These are phyloP conservation scores for Mythimna vitellina DNA, from an alignment of 2,888 invertebrate species.

Conservation along the genomic window DNA sequence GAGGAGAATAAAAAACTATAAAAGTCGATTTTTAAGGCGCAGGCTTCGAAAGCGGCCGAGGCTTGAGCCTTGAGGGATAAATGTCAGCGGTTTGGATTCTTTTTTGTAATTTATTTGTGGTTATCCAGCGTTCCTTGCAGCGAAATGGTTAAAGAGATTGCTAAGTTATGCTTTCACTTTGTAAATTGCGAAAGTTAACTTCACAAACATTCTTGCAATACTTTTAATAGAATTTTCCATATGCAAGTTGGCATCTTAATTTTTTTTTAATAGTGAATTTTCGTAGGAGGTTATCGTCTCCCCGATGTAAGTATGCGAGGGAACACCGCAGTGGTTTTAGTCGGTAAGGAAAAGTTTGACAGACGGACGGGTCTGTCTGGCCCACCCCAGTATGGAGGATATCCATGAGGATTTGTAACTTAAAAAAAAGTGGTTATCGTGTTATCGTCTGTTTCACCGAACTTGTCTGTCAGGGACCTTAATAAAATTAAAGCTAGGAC, in stretches of 20 bases:
- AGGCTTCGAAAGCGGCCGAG: slow-evolving; percentile 47
- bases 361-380: no score
- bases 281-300: no score
- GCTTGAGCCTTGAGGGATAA: slow-evolving; percentile 65
- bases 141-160: slow-evolving; percentile 12
- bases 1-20: slow-evolving; percentile 66
- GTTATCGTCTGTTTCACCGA: no score
- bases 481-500: no score
- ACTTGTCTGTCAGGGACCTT: no score
- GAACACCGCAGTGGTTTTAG: no score
- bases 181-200: slow-evolving; percentile 8
- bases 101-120: slow-evolving; percentile 69
- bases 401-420: no score
- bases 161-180: slow-evolving; percentile 32
- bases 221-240: slow-evolving; percentile 1
- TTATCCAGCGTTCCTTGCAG: slow-evolving; percentile 48
- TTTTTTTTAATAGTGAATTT: no score
- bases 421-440: no score
- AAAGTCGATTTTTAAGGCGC: slow-evolving; percentile 59
- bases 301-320: no score
- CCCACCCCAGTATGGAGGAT: no score
- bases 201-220: slow-evolving; percentile 8
- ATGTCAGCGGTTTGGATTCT: slow-evolving; percentile 65
- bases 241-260: not conserved
- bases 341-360: no score